These are phyloP conservation scores for Dendroctonus ponderosae DNA, from an alignment of 1,140 invertebrate genomes.

Conservation along the genomic window DNA sequence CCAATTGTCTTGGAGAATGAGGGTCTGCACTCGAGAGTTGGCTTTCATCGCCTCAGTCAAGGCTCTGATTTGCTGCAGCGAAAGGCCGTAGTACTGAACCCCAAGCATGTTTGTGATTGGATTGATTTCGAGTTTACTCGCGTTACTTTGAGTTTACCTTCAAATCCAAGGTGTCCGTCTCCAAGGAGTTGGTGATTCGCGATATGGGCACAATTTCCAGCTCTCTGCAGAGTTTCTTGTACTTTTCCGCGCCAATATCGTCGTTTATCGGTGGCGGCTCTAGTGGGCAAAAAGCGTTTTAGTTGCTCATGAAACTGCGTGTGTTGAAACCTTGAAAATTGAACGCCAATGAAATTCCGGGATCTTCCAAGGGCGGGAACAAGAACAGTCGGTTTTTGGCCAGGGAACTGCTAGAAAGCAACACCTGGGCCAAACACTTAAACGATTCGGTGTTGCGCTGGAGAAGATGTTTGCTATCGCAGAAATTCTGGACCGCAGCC, in stretches of 20 bases:
- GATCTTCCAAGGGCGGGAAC: slow-evolving; percentile 53
- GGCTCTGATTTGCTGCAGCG: slow-evolving; percentile 49
- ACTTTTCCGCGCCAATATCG: slow-evolving; percentile 51
- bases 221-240: slow-evolving; percentile 51
- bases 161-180: slow-evolving; percentile 50
- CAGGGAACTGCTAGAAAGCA: slow-evolving; percentile 52
- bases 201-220: slow-evolving; percentile 50
- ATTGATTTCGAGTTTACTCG: not conserved
- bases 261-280: slow-evolving; percentile 47
- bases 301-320: not conserved
- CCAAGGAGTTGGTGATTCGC: slow-evolving; percentile 48
- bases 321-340: slow-evolving; percentile 39
- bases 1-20: slow-evolving; percentile 53
- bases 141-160: slow-evolving; percentile 35
- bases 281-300: slow-evolving; percentile 10
- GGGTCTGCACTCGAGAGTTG: slow-evolving; percentile 49
- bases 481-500: slow-evolving; percentile 7
- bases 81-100: slow-evolving; percentile 51
- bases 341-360: slow-evolving; percentile 53
- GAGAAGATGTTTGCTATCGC: slow-evolving; percentile 30
- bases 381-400: slow-evolving; percentile 52
- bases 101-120: not conserved
- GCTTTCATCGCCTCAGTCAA: slow-evolving; percentile 49
- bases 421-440: slow-evolving; percentile 43
- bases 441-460: slow-evolving; percentile 43